Evolutionary conservation across 2,797 vertebrate species (phyloP), one percentile per base, ranked within the genome.

Genomic region (Botia kubotai): DNA sequence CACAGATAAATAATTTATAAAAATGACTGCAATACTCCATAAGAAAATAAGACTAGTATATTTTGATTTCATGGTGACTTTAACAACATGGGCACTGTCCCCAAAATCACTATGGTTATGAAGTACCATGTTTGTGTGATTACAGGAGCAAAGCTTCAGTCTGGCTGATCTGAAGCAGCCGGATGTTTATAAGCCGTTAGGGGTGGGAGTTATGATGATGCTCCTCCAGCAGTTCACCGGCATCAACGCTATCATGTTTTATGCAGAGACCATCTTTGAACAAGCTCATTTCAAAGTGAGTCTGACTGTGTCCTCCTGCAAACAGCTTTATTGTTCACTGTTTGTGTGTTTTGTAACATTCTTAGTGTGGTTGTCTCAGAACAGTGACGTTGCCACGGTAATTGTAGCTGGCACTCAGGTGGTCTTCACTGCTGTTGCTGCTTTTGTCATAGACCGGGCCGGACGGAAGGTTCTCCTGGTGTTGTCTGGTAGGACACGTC

Each of bases 181-280:
- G 0, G 87, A 94, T 0, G 71, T 98, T 86, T 97, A 96, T 90
- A 98, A 96, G 89, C 97, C 97, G 0, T 92, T 98, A 68, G 0
- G 88, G 62, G 93, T 96, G 1, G 96, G 96, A 4, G 0, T 96
- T 46, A 86, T 93, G 60, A 90, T 98, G 80, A 98, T 98, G 97
- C 62, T 95, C 23, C 95, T 98, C 72, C 97, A 98, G 91, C 97
- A 98, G 91, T 91, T 95, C 63, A 96, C 96, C 0, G 97, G 97
- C 10, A 95, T 98, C 91, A 98, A 98, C 0, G 97, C 96, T 12
- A 90, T 98, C 87, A 97, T 98, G 97, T 98, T 98, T 89, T 98
- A 98, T 4, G 95, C 96, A 0, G 91, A 97, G 87, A 95, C 89
- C 58, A 97, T 98, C 74, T 98, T 98, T 63, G 91, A 97, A 81